Evolutionary conservation across 2,888 invertebrate species (phyloP), one percentile per base, ranked within the genome.

Genomic region (Amiota mariae): DNA sequence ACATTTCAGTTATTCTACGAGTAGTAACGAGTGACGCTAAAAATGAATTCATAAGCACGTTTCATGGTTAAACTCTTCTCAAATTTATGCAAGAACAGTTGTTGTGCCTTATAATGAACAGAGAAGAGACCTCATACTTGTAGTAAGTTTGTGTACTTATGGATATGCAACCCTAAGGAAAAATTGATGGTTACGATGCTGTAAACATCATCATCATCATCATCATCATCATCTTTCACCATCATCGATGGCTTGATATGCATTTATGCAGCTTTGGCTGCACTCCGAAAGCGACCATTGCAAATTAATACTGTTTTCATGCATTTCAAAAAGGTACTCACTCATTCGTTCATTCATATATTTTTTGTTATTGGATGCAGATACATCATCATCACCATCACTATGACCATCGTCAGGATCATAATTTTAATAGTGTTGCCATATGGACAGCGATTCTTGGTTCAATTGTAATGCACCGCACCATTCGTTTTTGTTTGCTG

Each of bases 11-110:
- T 36, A 36, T 36, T 36, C 6, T 36, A 36, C 2, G 8, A 36
- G 36, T 36, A 36, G 6, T 6, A 6, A 36, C 36, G 36, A 36
- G 6, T 9, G 63, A 15, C 66, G 66, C 36, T 67, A 15, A 59
- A 54, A 54, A 68, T 68, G 20, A 68, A 18, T 67, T 67, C 66
- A 67, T 49, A 3, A 36, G 51, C 67, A 68, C 67, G 67, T 68
- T 68, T 68, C 48, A 48, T 47, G 64, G 48, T 64, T 10, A 64
- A 64, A 15, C 15, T 15, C 15, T n/a, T 47, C n/a, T 46, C 6
- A 36, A 13, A 47, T 64, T 47, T 47, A 64, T 47, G 64, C 47
- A 48, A 18, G 66, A 66, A 49, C 66, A 66, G 66, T 66, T 66
- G 66, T 48, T 66, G 63, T 18, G 36, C 36, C 36, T 36, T 36